Percentiles rank a stretch among this genome's conserved stretches.
phyloP scores from a whole-genome alignment of 2,888 invertebrate genomes.

The Tachina lurida region DNA sequence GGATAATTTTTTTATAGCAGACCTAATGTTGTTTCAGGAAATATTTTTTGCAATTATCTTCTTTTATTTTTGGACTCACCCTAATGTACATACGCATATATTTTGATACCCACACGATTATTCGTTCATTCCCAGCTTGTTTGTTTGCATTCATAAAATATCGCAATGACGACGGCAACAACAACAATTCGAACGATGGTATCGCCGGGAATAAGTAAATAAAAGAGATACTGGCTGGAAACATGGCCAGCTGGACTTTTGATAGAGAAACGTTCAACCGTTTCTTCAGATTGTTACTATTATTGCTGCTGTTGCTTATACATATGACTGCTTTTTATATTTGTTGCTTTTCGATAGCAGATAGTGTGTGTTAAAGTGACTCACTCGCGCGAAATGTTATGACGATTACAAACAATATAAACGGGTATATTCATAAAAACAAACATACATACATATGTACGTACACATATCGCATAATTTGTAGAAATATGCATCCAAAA shows the following conservation, averaged over 20 bases:
- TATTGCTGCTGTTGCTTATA: conserved; percentile 6
- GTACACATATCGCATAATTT: not conserved
- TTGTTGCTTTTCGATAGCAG: conserved; percentile 15
- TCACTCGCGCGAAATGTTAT: conserved; percentile 60
- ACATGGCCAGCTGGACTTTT: conserved; percentile 1
- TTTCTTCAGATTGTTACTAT: conserved; percentile 4
- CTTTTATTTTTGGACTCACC: too few relatives aligned
- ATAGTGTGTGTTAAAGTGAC: conserved; percentile 45
- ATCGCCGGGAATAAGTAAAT: not conserved
- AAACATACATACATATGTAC: not conserved
- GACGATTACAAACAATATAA: conserved; percentile 60
- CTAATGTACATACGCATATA: not conserved
- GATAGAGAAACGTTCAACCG: conserved; percentile 7
- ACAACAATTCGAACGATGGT: too few relatives aligned
- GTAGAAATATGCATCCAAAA: not conserved
- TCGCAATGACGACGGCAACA: not conserved
- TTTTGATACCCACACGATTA: not conserved
- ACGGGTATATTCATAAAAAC: conserved; percentile 7
- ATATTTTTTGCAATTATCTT: too few relatives aligned
- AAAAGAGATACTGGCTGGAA: not conserved
- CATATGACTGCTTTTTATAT: not conserved
- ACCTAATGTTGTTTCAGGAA: too few relatives aligned
- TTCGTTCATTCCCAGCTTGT: not conserved
- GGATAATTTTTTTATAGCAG: too few relatives aligned
- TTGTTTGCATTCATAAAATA: conserved; percentile 13